A percentile compares a stretch with the other conserved stretches of the same genome.
Conservation (phyloP, 2,113 vertebrate genomes). For the Narcine bancroftii region DNA sequence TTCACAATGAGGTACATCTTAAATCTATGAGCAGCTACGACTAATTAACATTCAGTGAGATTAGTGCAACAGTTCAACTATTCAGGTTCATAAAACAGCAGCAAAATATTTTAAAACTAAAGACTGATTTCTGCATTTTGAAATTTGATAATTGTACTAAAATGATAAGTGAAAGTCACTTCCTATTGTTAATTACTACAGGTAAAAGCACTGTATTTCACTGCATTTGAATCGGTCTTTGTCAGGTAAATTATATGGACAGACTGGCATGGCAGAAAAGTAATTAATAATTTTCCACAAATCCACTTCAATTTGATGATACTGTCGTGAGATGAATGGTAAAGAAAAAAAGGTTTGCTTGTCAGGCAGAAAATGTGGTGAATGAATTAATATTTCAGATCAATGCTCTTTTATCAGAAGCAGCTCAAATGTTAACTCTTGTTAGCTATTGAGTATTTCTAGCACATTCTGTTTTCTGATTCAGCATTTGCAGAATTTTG, state of each 20-base stretch:
- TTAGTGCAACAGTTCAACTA: slow-evolving; percentile 20
- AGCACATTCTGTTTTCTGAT: no score
- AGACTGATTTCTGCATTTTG: background rate
- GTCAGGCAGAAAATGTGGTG: no score
- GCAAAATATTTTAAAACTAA: slow-evolving; percentile 22
- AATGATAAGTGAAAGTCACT: background rate
- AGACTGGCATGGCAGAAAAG: background rate
- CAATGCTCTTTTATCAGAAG: no score
- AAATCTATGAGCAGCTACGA: background rate
- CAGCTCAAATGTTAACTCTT: no score
- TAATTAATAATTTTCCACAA: background rate
- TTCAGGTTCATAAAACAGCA: background rate
- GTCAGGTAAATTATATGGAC: background rate
- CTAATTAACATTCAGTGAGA: slow-evolving; percentile 19
- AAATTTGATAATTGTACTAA: background rate
- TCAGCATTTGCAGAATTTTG: no score
- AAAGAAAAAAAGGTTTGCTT: background rate
- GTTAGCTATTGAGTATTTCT: no score
- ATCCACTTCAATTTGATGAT: background rate
- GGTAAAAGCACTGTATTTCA: background rate
- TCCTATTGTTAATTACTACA: background rate
- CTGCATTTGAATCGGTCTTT: background rate
- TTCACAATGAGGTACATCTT: slow-evolving; percentile 23
- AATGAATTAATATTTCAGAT: no score
- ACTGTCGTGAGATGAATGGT: background rate